A percentile compares a stretch with the other conserved stretches of the same genome.
Conservation (phyloP, 2,888 invertebrate species). For the Trichopoda pennipes region DNA sequence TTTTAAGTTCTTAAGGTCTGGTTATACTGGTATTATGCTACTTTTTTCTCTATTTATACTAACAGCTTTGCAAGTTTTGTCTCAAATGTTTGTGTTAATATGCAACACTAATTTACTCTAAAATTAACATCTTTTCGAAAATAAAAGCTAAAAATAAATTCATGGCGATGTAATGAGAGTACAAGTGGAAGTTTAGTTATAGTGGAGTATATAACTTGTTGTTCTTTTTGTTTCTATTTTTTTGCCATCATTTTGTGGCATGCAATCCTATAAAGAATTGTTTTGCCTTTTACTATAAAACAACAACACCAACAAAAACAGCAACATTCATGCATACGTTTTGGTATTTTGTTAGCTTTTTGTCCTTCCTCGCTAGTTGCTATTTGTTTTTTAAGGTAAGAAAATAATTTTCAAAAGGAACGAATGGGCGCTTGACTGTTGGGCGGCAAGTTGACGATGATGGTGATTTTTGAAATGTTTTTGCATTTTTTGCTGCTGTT, state of each 20-base stretch:
- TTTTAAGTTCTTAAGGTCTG: neutral
- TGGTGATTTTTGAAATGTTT: conserved; percentile 33
- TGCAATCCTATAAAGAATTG: conserved; percentile 44
- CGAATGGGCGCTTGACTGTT: neutral
- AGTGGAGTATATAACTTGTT: conserved; percentile 4
- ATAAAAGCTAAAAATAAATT: conserved; percentile 1
- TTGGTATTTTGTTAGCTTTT: conserved; percentile 49
- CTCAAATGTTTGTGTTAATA: conserved; percentile 53
- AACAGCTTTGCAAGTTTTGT: conserved; percentile 30
- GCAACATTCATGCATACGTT: conserved; percentile 2
- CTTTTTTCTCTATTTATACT: too few relatives aligned
- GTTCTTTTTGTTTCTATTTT: conserved; percentile 6
- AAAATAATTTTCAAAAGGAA: conserved; percentile 12
- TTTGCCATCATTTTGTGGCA: conserved; percentile 45
- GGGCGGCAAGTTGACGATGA: conserved; percentile 9
- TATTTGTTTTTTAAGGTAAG: conserved; percentile 62
- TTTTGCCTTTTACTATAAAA: conserved; percentile 38
- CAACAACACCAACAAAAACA: conserved; percentile 8
- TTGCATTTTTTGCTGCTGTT: neutral
- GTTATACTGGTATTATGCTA: too few relatives aligned
- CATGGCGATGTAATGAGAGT: neutral
- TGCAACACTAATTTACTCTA: conserved; percentile 16
- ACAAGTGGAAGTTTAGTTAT: neutral
- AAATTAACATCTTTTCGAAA: neutral
- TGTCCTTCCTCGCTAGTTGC: conserved; percentile 56